phyloP scores from a whole-genome alignment of 1,140 invertebrate genomes.

The Drosophila nasuta region DNA sequence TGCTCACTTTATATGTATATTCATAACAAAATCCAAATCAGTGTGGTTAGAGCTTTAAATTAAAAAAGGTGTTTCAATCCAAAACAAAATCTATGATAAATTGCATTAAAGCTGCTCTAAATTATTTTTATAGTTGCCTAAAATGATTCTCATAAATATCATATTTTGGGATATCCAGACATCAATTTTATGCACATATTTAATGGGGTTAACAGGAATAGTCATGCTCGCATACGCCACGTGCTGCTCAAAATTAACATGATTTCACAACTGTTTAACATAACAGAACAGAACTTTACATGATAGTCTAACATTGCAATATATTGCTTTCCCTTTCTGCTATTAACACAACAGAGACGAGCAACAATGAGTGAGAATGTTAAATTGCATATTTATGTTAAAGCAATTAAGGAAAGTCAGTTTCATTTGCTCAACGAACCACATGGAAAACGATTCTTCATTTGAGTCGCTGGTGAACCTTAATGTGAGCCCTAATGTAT shows the following conservation, averaged over 20 bases:
- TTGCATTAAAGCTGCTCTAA: neutral
- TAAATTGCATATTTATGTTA: neutral
- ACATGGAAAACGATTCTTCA: neutral
- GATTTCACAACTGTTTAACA: neutral
- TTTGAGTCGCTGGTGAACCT: neutral
- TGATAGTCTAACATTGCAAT: neutral
- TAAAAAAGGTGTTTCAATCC: too few species aligned
- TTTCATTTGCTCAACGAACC: neutral
- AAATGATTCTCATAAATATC: neutral
- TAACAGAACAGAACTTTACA: neutral
- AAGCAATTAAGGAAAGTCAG: neutral
- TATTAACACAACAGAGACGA: neutral
- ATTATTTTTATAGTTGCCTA: neutral
- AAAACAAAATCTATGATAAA: too few species aligned
- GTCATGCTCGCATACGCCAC: neutral
- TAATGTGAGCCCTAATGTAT: constrained; percentile 7
- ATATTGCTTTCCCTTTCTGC: neutral
- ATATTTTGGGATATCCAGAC: neutral
- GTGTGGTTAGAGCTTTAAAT: too few species aligned
- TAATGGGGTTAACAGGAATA: constrained; percentile 6
- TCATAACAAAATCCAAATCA: too few species aligned
- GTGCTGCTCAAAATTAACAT: constrained; percentile 7
- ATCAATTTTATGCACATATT: constrained; percentile 3
- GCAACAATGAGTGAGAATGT: neutral
- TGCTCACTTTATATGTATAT: too few species aligned